Conservation (phyloP, 2,888 invertebrate genomes). For the Esperia sulphurella region DNA sequence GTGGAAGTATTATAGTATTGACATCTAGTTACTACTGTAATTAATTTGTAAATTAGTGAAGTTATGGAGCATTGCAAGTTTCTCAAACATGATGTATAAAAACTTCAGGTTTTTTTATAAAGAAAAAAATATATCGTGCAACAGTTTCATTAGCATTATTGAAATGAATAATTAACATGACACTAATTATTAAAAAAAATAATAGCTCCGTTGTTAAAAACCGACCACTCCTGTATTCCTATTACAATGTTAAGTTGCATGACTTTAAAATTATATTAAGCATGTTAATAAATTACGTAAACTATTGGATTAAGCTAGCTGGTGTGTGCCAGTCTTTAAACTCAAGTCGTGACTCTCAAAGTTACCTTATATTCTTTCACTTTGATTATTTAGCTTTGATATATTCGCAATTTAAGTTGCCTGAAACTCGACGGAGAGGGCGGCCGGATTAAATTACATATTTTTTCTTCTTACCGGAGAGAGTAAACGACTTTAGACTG, state of each 20-base stretch:
- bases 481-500: constrained; percentile 49
- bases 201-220: not conserved
- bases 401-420: constrained; percentile 76
- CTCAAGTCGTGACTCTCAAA: constrained; percentile 40
- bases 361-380: constrained; percentile 65
- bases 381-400: constrained; percentile 75
- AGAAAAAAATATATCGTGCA: not conserved
- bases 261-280: too few relatives aligned
- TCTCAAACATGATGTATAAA: too few relatives aligned
- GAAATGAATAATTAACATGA: not conserved
- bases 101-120: too few relatives aligned
- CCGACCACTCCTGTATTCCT: not conserved
- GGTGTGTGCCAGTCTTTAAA: constrained; percentile 30
- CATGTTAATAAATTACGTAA: too few relatives aligned
- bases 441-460: constrained; percentile 65
- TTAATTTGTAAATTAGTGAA: too few relatives aligned
- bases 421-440: constrained; percentile 62
- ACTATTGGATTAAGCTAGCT: not conserved
- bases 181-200: constrained; percentile 1
- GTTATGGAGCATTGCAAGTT: too few relatives aligned
- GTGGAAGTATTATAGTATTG: too few relatives aligned
- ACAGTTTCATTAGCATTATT: not conserved
- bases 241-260: too few relatives aligned
- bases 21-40: too few relatives aligned
- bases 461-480: constrained; percentile 50